Evolutionary conservation across 2,113 vertebrate genomes (phyloP), one percentile per base, ranked within the genome.

Genomic region (Engraulis encrasicolus): DNA sequence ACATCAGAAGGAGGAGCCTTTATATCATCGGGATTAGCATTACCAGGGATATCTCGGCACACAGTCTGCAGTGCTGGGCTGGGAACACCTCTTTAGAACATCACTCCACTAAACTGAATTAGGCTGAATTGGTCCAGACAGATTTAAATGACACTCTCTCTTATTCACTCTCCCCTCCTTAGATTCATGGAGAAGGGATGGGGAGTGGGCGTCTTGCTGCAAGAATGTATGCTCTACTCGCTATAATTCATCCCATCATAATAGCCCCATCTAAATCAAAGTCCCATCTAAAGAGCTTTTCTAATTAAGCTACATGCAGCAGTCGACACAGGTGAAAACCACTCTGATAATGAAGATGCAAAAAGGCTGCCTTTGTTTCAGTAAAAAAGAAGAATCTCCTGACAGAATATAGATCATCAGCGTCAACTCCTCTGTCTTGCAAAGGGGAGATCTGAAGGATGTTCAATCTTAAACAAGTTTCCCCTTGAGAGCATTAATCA

Each of bases 81-180:
- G 80, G 36, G 38, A 38, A 31, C 37, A 14, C 20, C 34, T 38
- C 50, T 58, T 81, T 37, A 95, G 91, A 31, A 74, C 27, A 15
- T 2, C 11, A 74, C 66, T 74, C 23, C 31, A 12, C 66, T 74
- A 31, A 34, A 74, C 34, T 74, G 11, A 74, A 74, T 74, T 74
- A 74, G 66, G 66, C 27, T 74, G 27, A 74, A 74, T 74, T 74
- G 66, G 31, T 74, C 66, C 66, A 74, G 66, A 74, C 27, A 74
- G 66, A 34, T 74, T 74, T 34, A 34, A 74, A 74, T 74, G 66
- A 74, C 66, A 74, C 27, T 15, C 23, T 74, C 66, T 74, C 66
- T 17, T 31, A 74, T 14, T 15, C 23, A 34, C 66, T 74, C 66
- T 17, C 27, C 27, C 66, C 27, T 34, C 34, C 15, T 74, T 31